Base-by-base conservation (phyloP, 2,113 vertebrate species). In the Corydoras maculifer region DNA sequence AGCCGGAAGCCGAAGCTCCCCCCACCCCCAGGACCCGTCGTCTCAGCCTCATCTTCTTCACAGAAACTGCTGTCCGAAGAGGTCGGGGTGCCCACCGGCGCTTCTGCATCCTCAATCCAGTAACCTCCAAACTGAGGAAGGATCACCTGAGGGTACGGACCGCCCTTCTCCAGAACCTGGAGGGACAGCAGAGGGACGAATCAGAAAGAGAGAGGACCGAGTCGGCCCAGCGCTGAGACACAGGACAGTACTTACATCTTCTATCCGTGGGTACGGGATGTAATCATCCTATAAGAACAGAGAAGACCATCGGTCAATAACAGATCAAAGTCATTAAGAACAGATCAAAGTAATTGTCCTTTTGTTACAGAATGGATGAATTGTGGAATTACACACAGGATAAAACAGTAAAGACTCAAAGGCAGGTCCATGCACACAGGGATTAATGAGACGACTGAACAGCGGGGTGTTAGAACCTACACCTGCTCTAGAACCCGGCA, bases 101-200 rank as follows among this genome's bases (percentile, higher is more conserved):
- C 94, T 83, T 97, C 97, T 73, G 88, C 93, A 69, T 97, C 96
- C 78, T 99, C 96, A 0, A 99, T 99, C 96, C 96, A 99, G 86
- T 98, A 99, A 68, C 96, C 96, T 57, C 96, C 96, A 0, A 99
- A 99, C 86, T 99, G 95, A 0, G 96, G 96, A 80, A 98, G 87
- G 75, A 99, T 92, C 73, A 99, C 94, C 82, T 98, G 94, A 25
- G 96, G 96, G 76, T 93, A 99, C 0, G 96, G 96, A 43, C 92
- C 90, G 31, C 94, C 93, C 75, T 94, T 92, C 70, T 90, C 91
- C 81, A 99, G 84, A 55, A 99, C 92, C 96, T 99, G 72, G 29
- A 70, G 30, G 62, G 15, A 49, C 18, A 3, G 4, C 4, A 8
- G 35, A 2, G 7, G 35, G 35, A 5, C 35, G 18, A 25, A 25